A percentile compares a stretch with the other conserved stretches of the same genome.
Evolutionary conservation across 1,140 invertebrate species (phyloP).

Genomic region (Drosophila guanche): DNA sequence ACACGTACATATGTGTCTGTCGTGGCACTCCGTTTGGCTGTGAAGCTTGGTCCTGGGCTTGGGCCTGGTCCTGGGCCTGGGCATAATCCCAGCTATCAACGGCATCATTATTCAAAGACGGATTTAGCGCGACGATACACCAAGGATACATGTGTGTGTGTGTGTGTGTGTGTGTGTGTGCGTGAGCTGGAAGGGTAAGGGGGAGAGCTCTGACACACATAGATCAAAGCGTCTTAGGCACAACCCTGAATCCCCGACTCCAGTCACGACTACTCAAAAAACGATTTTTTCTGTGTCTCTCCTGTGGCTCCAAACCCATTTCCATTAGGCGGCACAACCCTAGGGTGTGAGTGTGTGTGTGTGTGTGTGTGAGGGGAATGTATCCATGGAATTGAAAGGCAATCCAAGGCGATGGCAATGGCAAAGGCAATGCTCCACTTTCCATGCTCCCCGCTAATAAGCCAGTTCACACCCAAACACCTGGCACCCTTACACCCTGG

Average conservation of each 20-base stretch:
- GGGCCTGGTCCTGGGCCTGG: conserved; percentile 23
- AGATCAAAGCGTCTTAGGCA: conserved; percentile 75
- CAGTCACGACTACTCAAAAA: conserved; percentile 55
- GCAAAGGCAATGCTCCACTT: neutral
- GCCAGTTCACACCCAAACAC: conserved; percentile 52
- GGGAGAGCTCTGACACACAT: conserved; percentile 53
- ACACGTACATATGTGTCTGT: conserved; percentile 1
- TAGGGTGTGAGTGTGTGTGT: neutral
- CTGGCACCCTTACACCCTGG: conserved; percentile 23
- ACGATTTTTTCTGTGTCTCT: conserved; percentile 48
- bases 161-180: neutral
- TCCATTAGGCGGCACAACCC: conserved; percentile 29
- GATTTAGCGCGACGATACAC: conserved; percentile 63
- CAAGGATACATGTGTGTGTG: conserved; percentile 16
- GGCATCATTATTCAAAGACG: conserved; percentile 80
- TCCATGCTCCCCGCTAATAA: conserved; percentile 32
- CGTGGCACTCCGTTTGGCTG: no score
- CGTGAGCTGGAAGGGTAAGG: neutral
- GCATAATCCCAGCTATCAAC: conserved; percentile 76
- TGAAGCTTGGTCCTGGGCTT: no score
- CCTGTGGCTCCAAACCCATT: conserved; percentile 11
- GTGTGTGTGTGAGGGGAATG: neutral
- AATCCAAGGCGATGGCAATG: no score
- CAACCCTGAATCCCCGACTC: no score
- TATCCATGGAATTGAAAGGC: conserved; percentile 24